A percentile compares a stretch with the other conserved stretches of the same genome.
Conservation (phyloP, 2,797 vertebrate species). For the Thaleichthys pacificus region DNA sequence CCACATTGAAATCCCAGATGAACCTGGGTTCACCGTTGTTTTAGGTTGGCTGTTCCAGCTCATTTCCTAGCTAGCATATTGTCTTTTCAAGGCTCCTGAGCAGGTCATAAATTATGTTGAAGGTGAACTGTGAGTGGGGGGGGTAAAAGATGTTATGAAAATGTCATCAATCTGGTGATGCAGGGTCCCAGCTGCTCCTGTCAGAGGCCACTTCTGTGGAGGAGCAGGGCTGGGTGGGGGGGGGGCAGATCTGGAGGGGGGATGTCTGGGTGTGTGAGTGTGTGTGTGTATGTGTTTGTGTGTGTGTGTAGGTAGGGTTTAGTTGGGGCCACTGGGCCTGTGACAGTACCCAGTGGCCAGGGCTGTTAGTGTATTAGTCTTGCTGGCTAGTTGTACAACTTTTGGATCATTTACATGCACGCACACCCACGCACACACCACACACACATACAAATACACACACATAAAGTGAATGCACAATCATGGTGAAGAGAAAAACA, state of each 20-base stretch:
- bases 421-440: not conserved
- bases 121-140: constrained; percentile 92
- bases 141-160: constrained; percentile 85
- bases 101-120: constrained; percentile 93
- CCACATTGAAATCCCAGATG: not conserved
- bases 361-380: not conserved
- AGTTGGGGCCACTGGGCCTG: not conserved
- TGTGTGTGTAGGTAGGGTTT: not conserved
- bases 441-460: not conserved
- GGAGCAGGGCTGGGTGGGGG: constrained; percentile 76
- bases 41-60: constrained; percentile 79
- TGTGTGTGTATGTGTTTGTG: not conserved
- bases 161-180: constrained; percentile 89
- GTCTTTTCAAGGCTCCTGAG: constrained; percentile 86
- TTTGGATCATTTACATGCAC: not conserved
- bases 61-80: constrained; percentile 90
- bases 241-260: constrained; percentile 41
- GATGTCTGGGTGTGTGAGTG: constrained; percentile 33
- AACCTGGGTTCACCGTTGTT: constrained; percentile 67
- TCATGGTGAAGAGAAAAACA: not conserved
- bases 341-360: not conserved
- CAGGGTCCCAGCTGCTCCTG: constrained; percentile 88
- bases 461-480: not conserved
- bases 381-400: not conserved
- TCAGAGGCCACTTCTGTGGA: constrained; percentile 83